Conservation (phyloP, 2,113 vertebrate genomes). For the Rhinoderma darwinii region DNA sequence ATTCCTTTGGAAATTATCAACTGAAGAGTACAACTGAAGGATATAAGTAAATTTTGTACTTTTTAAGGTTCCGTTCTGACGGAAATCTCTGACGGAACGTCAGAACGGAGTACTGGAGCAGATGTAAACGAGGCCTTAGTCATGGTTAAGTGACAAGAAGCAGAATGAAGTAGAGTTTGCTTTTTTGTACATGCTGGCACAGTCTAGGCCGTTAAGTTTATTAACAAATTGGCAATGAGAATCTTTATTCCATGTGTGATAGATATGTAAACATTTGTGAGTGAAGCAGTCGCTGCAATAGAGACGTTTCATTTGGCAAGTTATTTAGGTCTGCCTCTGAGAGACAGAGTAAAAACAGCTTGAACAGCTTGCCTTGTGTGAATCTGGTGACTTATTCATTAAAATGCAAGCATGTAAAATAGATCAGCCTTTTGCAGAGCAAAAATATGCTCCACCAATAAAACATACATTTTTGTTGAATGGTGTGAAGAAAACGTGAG, state of each 20-base stretch:
- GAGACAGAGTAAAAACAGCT: conserved; percentile 45
- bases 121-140: too few relatives aligned
- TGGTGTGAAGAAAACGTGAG: not conserved
- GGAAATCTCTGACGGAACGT: too few relatives aligned
- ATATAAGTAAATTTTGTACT: too few relatives aligned
- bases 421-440: conserved; percentile 37
- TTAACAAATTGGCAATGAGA: not conserved
- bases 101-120: too few relatives aligned
- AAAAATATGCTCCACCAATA: conserved; percentile 20
- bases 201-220: not conserved
- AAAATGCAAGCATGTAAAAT: conserved; percentile 45
- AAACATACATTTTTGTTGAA: not conserved
- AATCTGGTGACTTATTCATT: conserved; percentile 51
- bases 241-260: not conserved
- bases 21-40: too few relatives aligned
- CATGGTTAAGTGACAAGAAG: not conserved
- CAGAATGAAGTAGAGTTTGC: not conserved
- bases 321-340: conserved; percentile 43
- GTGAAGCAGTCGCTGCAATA: conserved; percentile 1
- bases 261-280: conserved; percentile 24
- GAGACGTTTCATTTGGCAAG: conserved; percentile 16
- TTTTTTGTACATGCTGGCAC: not conserved
- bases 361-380: conserved; percentile 49
- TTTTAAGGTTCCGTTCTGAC: too few relatives aligned
- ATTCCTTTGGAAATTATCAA: too few relatives aligned